Conservation (phyloP, 1,140 invertebrate species). For the Pararge aegeria region DNA sequence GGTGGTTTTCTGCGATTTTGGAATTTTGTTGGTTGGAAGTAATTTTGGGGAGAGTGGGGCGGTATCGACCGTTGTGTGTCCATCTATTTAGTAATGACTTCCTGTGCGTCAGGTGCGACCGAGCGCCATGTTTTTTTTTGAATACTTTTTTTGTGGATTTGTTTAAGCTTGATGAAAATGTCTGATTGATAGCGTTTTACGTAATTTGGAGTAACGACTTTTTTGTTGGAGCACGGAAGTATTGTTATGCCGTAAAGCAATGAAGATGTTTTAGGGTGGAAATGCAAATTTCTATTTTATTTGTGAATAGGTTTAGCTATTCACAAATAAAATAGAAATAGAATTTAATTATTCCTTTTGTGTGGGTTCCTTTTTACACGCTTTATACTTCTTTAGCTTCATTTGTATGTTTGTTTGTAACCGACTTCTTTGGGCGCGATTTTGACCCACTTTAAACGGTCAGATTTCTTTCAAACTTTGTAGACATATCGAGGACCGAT, state of each 20-base stretch:
- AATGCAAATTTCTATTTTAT: background rate
- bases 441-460: too few relatives aligned
- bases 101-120: conserved; percentile 74
- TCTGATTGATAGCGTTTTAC: conserved; percentile 10
- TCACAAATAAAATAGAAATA: too few relatives aligned
- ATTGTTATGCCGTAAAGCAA: background rate
- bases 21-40: conserved; percentile 41
- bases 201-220: conserved; percentile 10
- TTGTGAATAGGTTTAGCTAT: too few relatives aligned
- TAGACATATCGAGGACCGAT: too few relatives aligned
- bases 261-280: background rate
- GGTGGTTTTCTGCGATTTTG: conserved; percentile 11
- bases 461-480: too few relatives aligned
- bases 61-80: conserved; percentile 63
- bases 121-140: conserved; percentile 42
- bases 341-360: too few relatives aligned
- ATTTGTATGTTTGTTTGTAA: too few relatives aligned
- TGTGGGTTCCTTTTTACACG: too few relatives aligned
- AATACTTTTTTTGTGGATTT: conserved; percentile 41
- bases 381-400: too few relatives aligned
- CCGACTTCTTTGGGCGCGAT: too few relatives aligned
- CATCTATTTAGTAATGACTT: conserved; percentile 79
- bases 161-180: conserved; percentile 27
- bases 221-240: background rate
- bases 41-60: conserved; percentile 66